These are phyloP conservation scores for Schizopygopsis malacanthus DNA, from an alignment of 2,797 vertebrate species.

Conservation along the genomic window DNA sequence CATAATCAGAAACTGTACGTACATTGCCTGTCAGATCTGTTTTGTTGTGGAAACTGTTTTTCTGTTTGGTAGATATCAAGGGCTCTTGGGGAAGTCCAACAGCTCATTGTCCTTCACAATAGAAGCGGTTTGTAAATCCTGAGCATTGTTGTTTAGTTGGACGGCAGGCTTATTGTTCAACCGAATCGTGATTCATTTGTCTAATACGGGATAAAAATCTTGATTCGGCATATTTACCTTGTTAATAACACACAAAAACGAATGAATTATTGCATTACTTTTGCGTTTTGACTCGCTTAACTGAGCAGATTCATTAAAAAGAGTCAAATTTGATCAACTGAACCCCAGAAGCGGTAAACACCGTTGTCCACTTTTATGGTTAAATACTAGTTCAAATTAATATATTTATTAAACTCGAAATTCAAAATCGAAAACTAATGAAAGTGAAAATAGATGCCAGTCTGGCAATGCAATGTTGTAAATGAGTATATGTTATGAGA, in stretches of 20 bases:
- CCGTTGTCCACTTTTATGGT: background rate
- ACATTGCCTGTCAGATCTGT: background rate
- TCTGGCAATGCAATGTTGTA: too few relatives aligned
- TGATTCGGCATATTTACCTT: background rate
- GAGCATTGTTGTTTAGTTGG: background rate
- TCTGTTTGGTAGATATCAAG: slow-evolving; percentile 2
- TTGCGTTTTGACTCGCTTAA: background rate
- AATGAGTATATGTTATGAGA: too few relatives aligned
- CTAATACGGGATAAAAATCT: background rate
- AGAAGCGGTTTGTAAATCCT: background rate
- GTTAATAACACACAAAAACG: background rate
- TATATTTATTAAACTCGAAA: background rate
- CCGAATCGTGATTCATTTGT: background rate
- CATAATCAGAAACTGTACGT: background rate
- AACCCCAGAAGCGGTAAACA: background rate
- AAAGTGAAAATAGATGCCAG: background rate
- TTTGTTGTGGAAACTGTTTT: slow-evolving; percentile 19
- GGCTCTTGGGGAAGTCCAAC: background rate
- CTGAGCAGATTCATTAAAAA: background rate
- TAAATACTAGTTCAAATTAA: background rate
- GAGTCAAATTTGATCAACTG: background rate
- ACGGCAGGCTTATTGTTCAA: background rate
- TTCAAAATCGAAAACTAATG: background rate
- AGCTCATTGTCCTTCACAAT: background rate
- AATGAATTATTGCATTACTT: background rate